Evolutionary conservation across 2,113 vertebrate genomes (phyloP).

Genomic region (Alligator sinensis): DNA sequence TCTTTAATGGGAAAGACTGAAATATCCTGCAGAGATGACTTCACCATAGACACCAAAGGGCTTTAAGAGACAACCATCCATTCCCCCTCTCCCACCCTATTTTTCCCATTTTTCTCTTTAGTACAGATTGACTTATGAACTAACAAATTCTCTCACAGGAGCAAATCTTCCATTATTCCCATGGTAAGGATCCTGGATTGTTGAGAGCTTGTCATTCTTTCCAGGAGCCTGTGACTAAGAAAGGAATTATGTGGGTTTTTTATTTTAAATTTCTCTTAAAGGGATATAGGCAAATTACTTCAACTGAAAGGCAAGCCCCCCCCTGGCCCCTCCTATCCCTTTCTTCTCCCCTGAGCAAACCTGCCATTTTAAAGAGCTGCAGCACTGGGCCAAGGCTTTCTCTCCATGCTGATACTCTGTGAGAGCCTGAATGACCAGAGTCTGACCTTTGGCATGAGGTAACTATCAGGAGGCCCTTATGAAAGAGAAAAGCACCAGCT

Average conservation of each 20-base stretch:
- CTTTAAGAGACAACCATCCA: slow-evolving; percentile 2
- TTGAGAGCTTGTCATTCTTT: not conserved
- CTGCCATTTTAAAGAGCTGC: not conserved
- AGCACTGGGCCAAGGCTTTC: not conserved
- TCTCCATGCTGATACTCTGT: not conserved
- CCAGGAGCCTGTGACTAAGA: not conserved
- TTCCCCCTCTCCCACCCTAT: not conserved
- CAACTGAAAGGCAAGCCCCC: too few species aligned
- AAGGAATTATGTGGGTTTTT: not conserved
- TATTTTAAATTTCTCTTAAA: not conserved
- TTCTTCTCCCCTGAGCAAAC: not conserved
- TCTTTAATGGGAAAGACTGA: slow-evolving; percentile 14
- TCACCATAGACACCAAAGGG: not conserved
- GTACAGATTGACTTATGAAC: not conserved
- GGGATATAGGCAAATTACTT: not conserved
- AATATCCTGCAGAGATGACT: slow-evolving; percentile 41
- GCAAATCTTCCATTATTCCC: slow-evolving; percentile 13
- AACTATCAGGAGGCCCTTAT: not conserved
- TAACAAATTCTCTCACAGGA: slow-evolving; percentile 24
- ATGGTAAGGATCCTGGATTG: not conserved
- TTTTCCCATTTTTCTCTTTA: slow-evolving; percentile 25
- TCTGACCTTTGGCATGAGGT: not conserved
- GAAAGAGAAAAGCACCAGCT: not conserved
- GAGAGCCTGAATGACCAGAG: not conserved
- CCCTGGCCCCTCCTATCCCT: too few species aligned